phyloP scores from a whole-genome alignment of 1,140 invertebrate genomes.

The Hylyphantes graminicola region DNA sequence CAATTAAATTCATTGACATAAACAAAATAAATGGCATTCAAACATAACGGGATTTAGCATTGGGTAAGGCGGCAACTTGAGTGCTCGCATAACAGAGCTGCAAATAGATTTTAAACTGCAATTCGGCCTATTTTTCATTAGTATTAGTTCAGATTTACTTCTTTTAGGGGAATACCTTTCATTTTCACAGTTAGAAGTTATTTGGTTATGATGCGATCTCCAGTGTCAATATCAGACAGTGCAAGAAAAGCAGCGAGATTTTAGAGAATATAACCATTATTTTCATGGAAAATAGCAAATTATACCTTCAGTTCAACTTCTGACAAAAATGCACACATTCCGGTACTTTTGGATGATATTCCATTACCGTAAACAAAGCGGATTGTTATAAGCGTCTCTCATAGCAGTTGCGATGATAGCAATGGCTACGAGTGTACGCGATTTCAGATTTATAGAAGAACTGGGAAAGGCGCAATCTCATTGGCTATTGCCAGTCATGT shows the following conservation, averaged over 20 bases:
- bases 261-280: conserved; percentile 16
- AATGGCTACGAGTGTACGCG: conserved; percentile 48
- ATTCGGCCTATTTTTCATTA: too few species aligned
- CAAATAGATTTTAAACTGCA: too few species aligned
- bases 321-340: conserved; percentile 13
- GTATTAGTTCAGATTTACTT: background rate
- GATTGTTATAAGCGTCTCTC: conserved; percentile 19
- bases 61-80: background rate
- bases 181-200: too few species aligned
- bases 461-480: conserved; percentile 9
- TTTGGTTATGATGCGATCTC: too few species aligned
- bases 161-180: too few species aligned
- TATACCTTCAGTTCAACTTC: conserved; percentile 35
- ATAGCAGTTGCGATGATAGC: conserved; percentile 3
- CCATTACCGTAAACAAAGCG: conserved; percentile 17
- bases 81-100: too few species aligned
- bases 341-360: conserved; percentile 18
- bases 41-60: background rate
- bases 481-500: conserved; percentile 48
- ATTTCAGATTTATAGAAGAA: conserved; percentile 22
- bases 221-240: too few species aligned
- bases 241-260: background rate
- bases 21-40: background rate
- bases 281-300: conserved; percentile 36
- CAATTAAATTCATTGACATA: background rate